Conservation (phyloP, 2,797 vertebrate species). For the Miichthys miiuy region DNA sequence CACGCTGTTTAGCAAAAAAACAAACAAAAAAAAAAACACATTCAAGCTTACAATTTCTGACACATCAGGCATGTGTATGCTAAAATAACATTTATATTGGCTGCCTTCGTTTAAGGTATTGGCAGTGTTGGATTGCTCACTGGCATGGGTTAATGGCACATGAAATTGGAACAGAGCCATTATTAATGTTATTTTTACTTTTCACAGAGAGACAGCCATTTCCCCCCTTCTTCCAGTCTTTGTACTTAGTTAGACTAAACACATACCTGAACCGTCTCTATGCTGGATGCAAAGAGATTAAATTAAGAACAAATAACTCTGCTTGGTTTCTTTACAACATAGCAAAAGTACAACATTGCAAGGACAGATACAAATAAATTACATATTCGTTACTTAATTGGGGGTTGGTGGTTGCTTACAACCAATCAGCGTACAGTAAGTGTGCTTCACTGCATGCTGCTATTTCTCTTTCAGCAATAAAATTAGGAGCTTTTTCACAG, state of each 20-base stretch:
- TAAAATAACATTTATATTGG: conserved; percentile 6
- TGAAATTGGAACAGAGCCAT: conserved; percentile 21
- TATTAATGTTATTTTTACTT: conserved; percentile 34
- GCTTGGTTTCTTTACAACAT: too few relatives aligned
- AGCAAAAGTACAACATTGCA: not conserved
- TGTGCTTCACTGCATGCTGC: not conserved
- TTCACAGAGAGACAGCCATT: conserved; percentile 16
- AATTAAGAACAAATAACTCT: not conserved
- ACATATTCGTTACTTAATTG: not conserved
- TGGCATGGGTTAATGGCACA: conserved; percentile 8
- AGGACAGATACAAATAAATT: not conserved
- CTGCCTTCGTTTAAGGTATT: not conserved
- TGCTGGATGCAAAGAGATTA: conserved; percentile 2
- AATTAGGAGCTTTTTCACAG: not conserved
- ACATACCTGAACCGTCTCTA: not conserved
- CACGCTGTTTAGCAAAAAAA: not conserved
- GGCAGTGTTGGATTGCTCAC: conserved; percentile 9
- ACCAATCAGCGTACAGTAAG: not conserved
- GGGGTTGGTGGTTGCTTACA: not conserved
- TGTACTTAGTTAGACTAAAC: conserved; percentile 24
- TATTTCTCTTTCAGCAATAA: conserved; percentile 12
- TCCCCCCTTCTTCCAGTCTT: conserved; percentile 31
- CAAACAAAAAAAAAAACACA: too few relatives aligned
- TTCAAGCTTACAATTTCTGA: not conserved
- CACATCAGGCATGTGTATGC: not conserved